phyloP scores from a whole-genome alignment of 2,113 vertebrate genomes.

The Jaculus jaculus region DNA sequence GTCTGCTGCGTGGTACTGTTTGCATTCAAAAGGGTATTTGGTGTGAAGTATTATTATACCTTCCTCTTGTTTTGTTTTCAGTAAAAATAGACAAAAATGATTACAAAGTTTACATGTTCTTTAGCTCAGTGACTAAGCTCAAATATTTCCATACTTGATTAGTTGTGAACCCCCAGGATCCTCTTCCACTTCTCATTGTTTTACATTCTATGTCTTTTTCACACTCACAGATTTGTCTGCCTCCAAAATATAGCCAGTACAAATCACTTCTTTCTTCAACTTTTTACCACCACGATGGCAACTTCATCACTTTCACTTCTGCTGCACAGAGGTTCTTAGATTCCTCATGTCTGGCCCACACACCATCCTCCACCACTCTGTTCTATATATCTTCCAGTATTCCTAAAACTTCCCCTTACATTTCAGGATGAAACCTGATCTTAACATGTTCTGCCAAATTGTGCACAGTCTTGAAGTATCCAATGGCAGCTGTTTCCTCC shows the following conservation, averaged over 20 bases:
- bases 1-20: too few species aligned
- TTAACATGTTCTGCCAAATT: background rate
- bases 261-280: background rate
- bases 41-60: too few species aligned
- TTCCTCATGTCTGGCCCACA: too few species aligned
- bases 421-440: background rate
- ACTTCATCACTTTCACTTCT: rapidly evolving
- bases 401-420: rapidly evolving
- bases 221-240: background rate
- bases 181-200: background rate
- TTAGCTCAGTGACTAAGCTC: background rate
- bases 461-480: too few species aligned
- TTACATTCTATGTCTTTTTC: background rate
- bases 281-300: rapidly evolving
- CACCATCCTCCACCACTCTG: rapidly evolving
- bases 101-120: background rate
- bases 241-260: background rate
- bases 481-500: background rate
- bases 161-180: background rate
- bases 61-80: too few species aligned
- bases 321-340: background rate
- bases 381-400: background rate
- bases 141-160: background rate
- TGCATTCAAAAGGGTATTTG: too few species aligned
- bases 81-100: background rate